Evolutionary conservation across 2,113 vertebrate genomes (phyloP), one percentile per base, ranked within the genome.

Genomic region (Prinia subflava): DNA sequence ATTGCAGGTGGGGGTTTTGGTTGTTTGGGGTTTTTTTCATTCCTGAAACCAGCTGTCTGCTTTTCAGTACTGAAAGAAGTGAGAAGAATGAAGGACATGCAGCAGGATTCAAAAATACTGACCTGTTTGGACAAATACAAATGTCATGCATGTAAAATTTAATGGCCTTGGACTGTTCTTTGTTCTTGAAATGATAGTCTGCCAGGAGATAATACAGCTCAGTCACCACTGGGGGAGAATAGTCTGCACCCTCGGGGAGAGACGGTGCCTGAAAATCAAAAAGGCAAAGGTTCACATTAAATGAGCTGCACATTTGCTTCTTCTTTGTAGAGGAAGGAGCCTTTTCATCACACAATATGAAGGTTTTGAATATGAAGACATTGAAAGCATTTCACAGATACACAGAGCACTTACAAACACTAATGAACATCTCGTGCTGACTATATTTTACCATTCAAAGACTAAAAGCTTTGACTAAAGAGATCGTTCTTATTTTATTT

Each of bases 101-200:
- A 83, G 79, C 49, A 77, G 70, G 35, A 73, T 46, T 83, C 68
- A 77, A 42, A 35, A 49, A 50, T 20, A 94, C 97, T 24, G 39
- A 99, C 99, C 99, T 99, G 98, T 99, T 98, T 15, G 99, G 99
- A 91, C 98, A 99, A 92, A 99, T 98, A 79, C 99, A 99, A 82
- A 99, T 99, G 94, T 99, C 99, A 0, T 99, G 99, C 99, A 99
- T 99, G 89, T 99, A 99, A 96, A 99, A 99, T 97, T 99, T 99
- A 96, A 99, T 99, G 90, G 99, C 99, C 96, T 99, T 99, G 62
- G 99, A 99, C 95, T 99, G 99, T 73, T 99, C 99, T 95, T 99
- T 99, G 97, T 99, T 99, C 96, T 99, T 99, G 97, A 99, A 99
- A 92, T 99, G 99, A 94, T 99, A 99, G 80, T 99, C 99, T 41